Conservation (phyloP, 1,140 invertebrate genomes). For the Chrysopa pallens region DNA sequence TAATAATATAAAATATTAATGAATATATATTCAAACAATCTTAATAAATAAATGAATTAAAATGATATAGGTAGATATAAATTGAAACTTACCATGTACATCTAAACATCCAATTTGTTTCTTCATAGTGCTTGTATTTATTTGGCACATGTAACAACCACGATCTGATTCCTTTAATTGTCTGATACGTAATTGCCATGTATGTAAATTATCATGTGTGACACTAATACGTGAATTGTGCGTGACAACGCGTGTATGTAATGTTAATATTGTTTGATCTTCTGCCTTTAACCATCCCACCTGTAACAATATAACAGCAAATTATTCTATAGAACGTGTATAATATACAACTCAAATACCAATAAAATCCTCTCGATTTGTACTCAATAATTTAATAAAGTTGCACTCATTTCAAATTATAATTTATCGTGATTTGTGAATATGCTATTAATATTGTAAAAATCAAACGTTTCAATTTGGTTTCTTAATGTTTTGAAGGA, state of each 20-base stretch:
- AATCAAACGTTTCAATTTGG: no score
- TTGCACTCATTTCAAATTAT: no score
- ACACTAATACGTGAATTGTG: slow-evolving; percentile 33
- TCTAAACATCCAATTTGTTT: slow-evolving; percentile 47
- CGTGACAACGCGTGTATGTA: slow-evolving; percentile 38
- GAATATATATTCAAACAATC: not conserved
- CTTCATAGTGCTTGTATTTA: slow-evolving; percentile 53
- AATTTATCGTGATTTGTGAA: no score
- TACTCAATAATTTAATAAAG: no score
- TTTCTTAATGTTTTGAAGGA: no score
- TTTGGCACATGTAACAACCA: slow-evolving; percentile 47
- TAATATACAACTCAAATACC: no score
- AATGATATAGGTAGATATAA: slow-evolving; percentile 15
- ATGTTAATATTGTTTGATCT: slow-evolving; percentile 36
- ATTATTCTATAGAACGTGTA: no score
- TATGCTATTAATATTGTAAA: no score
- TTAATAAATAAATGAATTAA: not conserved
- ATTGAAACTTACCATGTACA: slow-evolving; percentile 40
- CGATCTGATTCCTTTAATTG: slow-evolving; percentile 39
- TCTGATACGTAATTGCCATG: slow-evolving; percentile 44
- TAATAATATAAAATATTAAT: no score
- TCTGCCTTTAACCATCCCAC: slow-evolving; percentile 36
- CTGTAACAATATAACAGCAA: slow-evolving; percentile 10
- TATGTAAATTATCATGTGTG: slow-evolving; percentile 30
- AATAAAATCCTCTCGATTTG: no score